Conservation (phyloP, 2,113 vertebrate genomes). For the Cryptomyrus ogoouensis region DNA sequence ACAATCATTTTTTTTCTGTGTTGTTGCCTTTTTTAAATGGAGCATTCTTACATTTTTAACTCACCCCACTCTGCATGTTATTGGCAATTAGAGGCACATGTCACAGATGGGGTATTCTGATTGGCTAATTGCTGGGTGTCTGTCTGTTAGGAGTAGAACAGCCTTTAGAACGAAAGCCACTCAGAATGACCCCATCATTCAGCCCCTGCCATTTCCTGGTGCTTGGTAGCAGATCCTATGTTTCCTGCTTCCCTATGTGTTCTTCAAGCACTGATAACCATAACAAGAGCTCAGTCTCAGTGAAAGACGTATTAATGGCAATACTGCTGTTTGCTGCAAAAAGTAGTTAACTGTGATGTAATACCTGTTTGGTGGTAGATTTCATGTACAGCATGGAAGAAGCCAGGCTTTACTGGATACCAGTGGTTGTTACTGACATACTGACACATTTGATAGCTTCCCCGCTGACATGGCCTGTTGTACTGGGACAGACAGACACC, state of each 20-base stretch:
- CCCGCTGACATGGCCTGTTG: background rate
- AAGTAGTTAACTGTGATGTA: background rate
- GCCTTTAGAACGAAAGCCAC: conserved; percentile 50
- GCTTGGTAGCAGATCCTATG: conserved; percentile 25
- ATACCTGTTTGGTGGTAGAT: background rate
- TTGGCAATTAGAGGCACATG: conserved; percentile 27
- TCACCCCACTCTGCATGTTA: conserved; percentile 40
- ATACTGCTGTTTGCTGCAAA: background rate
- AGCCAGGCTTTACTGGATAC: background rate
- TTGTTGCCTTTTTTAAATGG: conserved; percentile 33
- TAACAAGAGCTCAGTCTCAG: background rate
- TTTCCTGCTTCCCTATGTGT: background rate
- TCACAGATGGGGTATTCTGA: conserved; percentile 54
- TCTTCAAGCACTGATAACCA: background rate
- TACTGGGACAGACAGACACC: background rate
- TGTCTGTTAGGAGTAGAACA: conserved; percentile 32
- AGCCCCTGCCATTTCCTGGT: conserved; percentile 31
- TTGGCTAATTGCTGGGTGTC: conserved; percentile 65
- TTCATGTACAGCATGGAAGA: background rate
- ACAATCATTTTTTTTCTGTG: conserved; percentile 45
- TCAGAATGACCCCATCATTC: conserved; percentile 53
- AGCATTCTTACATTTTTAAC: conserved; percentile 44
- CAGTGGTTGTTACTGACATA: background rate
- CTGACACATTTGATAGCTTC: background rate
- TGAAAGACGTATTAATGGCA: background rate